Conservation (phyloP, 2,113 vertebrate genomes). For the Tyrannus savana region DNA sequence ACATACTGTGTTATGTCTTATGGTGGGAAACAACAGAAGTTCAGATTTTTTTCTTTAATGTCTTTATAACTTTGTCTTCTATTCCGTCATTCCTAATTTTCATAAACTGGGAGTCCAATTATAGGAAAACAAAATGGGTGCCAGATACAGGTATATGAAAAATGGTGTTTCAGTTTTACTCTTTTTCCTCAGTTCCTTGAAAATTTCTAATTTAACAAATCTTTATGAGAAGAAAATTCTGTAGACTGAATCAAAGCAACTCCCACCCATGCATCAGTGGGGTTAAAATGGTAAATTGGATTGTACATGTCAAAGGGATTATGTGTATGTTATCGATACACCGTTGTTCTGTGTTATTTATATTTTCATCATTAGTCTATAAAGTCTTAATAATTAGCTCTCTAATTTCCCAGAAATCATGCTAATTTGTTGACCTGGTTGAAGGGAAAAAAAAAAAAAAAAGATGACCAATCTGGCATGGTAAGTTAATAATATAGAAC, state of each 20-base stretch:
- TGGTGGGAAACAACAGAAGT: neutral
- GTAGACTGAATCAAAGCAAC: neutral
- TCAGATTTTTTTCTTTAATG: neutral
- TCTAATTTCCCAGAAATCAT: constrained; percentile 67
- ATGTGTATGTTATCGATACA: constrained; percentile 13
- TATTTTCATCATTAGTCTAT: constrained; percentile 65
- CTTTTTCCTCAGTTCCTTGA: neutral
- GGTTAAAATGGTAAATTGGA: neutral
- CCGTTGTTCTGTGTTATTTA: constrained; percentile 55
- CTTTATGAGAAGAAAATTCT: neutral
- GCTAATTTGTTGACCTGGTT: constrained; percentile 73
- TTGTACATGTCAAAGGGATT: neutral
- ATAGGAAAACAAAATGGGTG: neutral
- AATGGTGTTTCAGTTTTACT: neutral
- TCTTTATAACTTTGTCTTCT: neutral
- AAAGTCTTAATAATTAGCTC: constrained; percentile 72
- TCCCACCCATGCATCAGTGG: neutral
- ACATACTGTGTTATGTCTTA: neutral
- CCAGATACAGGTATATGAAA: neutral
- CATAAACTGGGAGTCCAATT: neutral
- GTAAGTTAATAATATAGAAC: constrained; percentile 75
- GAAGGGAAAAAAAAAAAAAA: neutral
- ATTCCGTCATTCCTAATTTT: neutral
- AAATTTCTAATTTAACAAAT: neutral
- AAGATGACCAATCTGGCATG: constrained; percentile 69